Evolutionary conservation across 1,140 invertebrate species (phyloP).

Genomic region (Hermatobates lingyangjiaoensis): DNA sequence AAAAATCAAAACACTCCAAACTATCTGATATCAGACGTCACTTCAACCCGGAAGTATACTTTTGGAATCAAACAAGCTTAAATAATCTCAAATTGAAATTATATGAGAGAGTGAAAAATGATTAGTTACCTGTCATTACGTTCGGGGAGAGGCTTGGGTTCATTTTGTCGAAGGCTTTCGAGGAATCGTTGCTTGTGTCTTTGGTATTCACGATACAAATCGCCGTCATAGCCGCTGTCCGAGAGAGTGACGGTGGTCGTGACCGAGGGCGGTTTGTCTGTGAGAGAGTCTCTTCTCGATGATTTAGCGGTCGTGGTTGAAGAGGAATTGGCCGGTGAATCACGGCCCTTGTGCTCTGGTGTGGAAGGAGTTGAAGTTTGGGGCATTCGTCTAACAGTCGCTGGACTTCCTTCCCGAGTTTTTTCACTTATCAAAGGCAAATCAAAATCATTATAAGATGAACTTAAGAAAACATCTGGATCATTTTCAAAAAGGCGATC

Average conservation of each 20-base stretch:
- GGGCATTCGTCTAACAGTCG: background rate
- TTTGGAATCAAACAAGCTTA: too few relatives aligned
- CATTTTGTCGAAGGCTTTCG: background rate
- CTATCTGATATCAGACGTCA: too few relatives aligned
- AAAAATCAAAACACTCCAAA: too few relatives aligned
- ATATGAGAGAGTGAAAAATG: too few relatives aligned
- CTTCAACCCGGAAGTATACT: too few relatives aligned
- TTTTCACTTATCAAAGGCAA: slow-evolving; percentile 27
- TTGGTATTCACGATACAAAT: slow-evolving; percentile 50
- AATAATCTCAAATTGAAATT: too few relatives aligned
- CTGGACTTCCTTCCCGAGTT: slow-evolving; percentile 11
- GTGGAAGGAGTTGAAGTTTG: slow-evolving; percentile 29
- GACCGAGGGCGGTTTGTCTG: slow-evolving; percentile 26
- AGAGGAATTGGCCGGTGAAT: slow-evolving; percentile 35
- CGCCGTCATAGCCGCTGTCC: slow-evolving; percentile 25
- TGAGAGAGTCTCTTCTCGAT: slow-evolving; percentile 33
- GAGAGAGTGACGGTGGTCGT: slow-evolving; percentile 13
- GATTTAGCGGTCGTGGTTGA: slow-evolving; percentile 25
- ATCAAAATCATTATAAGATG: slow-evolving; percentile 41
- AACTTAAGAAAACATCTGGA: slow-evolving; percentile 44
- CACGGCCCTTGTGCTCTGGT: slow-evolving; percentile 32
- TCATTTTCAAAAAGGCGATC: slow-evolving; percentile 72
- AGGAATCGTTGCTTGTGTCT: slow-evolving; percentile 2
- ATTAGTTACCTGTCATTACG: background rate
- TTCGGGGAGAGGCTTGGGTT: background rate